These are phyloP conservation scores for Xylocampa areola DNA, from an alignment of 2,888 invertebrate species.

Conservation along the genomic window DNA sequence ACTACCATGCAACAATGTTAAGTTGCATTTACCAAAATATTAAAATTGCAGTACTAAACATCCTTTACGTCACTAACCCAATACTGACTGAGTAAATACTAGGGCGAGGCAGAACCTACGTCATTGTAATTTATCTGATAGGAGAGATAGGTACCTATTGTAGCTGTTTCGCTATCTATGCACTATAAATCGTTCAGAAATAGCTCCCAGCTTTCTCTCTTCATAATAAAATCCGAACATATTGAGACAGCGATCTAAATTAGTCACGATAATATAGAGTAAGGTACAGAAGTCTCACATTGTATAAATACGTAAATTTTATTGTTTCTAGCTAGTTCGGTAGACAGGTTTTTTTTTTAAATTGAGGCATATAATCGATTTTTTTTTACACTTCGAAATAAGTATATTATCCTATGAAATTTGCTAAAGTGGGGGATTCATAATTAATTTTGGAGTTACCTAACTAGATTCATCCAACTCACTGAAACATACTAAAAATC, in stretches of 20 bases:
- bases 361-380: too few species aligned
- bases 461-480: too few species aligned
- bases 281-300: slow-evolving; percentile 14
- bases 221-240: slow-evolving; percentile 42
- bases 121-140: background rate
- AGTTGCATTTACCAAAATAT: too few species aligned
- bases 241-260: slow-evolving; percentile 36
- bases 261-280: slow-evolving; percentile 6
- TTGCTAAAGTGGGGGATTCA: too few species aligned
- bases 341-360: too few species aligned
- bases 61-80: slow-evolving; percentile 12
- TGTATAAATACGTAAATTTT: background rate
- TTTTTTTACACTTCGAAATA: too few species aligned
- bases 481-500: too few species aligned
- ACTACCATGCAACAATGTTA: too few species aligned
- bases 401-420: too few species aligned
- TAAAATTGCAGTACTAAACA: slow-evolving; percentile 1
- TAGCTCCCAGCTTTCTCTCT: slow-evolving; percentile 57
- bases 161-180: slow-evolving; percentile 5
- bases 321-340: too few species aligned
- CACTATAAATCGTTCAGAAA: slow-evolving; percentile 43
- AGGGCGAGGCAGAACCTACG: background rate
- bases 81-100: slow-evolving; percentile 9
- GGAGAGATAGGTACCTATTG: too few species aligned
- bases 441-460: too few species aligned